Percentiles rank a stretch among this genome's conserved stretches.
Conservation (phyloP, 2,888 invertebrate species). For the Nezara viridula region DNA sequence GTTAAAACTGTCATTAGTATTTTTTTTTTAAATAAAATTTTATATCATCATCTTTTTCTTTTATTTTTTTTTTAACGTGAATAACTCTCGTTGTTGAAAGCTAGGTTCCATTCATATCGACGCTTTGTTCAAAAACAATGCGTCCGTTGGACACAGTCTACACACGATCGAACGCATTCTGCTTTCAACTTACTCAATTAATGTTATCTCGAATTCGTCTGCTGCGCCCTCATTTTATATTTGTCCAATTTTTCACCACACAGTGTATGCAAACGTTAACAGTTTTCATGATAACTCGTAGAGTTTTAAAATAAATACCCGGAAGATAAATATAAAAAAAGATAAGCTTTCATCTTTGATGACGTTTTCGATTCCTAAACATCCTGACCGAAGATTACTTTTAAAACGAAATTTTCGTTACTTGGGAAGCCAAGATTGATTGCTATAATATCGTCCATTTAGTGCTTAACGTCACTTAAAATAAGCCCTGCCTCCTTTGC, state of each 20-base stretch:
- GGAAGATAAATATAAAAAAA: too few relatives aligned
- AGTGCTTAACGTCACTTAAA: background rate
- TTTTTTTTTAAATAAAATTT: background rate
- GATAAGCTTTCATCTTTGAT: too few relatives aligned
- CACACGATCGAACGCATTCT: conserved; percentile 12
- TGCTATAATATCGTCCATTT: background rate
- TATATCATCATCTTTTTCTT: too few relatives aligned
- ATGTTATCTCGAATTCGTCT: background rate
- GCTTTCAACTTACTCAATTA: background rate
- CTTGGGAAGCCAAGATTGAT: background rate
- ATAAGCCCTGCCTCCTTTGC: background rate
- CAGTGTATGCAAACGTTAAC: background rate
- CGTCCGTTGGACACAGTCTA: background rate
- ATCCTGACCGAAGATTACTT: background rate
- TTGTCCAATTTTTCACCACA: background rate
- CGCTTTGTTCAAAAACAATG: background rate
- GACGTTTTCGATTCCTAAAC: background rate
- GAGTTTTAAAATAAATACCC: background rate
- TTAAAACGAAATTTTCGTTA: background rate
- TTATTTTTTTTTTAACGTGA: background rate
- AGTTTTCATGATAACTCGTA: background rate
- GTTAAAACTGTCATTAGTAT: too few relatives aligned
- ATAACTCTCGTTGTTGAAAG: conserved; percentile 11
- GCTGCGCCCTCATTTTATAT: background rate
- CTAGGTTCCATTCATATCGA: background rate